phyloP scores from a whole-genome alignment of 1,140 invertebrate genomes.

The Nixonia krombeini region DNA sequence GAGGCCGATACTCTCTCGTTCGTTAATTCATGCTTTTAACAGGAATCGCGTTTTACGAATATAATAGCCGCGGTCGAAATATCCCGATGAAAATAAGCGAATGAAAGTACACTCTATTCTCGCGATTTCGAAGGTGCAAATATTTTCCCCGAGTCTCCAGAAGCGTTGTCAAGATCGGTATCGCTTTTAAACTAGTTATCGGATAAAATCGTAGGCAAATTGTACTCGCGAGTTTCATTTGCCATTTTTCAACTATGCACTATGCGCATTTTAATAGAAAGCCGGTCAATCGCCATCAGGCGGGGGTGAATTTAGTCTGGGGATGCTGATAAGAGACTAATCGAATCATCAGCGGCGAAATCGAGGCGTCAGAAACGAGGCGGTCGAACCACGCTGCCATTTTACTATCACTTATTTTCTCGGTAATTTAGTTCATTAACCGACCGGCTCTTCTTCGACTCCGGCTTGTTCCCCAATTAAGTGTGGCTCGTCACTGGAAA shows the following conservation, averaged over 20 bases:
- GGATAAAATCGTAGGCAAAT: slow-evolving; percentile 26
- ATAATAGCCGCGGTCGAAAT: too few species aligned
- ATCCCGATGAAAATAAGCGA: too few species aligned
- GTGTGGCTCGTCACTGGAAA: too few species aligned
- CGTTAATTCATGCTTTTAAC: too few species aligned
- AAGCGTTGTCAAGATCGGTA: slow-evolving; percentile 26
- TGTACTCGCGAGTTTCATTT: too few species aligned
- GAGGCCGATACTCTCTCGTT: too few species aligned
- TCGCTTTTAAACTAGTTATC: slow-evolving; percentile 19
- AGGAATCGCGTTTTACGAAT: too few species aligned
- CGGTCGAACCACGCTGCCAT: slow-evolving; percentile 11
- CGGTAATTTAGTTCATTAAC: slow-evolving; percentile 44
- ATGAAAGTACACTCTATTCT: slow-evolving; percentile 20
- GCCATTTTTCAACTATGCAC: slow-evolving; percentile 30
- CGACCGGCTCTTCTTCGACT: slow-evolving; percentile 18
- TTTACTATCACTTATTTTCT: slow-evolving; percentile 43
- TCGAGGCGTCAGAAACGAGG: not conserved
- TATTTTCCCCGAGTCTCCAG: slow-evolving; percentile 16
- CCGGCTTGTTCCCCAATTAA: too few species aligned
- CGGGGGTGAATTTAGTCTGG: slow-evolving; percentile 30
- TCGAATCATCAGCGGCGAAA: slow-evolving; percentile 29
- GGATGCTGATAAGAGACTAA: slow-evolving; percentile 27
- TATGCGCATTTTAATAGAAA: slow-evolving; percentile 28
- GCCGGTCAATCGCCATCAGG: slow-evolving; percentile 8
- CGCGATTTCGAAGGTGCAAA: slow-evolving; percentile 14